Conservation (phyloP, 2,888 invertebrate species). For the Leptogaster cylindrica region DNA sequence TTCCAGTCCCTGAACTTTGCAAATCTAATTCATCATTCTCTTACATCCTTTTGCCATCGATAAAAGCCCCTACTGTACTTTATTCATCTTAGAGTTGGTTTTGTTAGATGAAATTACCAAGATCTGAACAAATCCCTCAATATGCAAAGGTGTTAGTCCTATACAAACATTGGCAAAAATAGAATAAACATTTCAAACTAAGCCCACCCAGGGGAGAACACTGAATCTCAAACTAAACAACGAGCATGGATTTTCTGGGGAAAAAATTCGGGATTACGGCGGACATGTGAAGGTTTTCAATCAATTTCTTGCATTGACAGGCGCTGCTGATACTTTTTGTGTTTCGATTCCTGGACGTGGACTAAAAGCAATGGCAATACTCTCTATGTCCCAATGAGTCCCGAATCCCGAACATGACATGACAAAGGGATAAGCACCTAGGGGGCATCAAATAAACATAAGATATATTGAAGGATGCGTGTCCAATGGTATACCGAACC, state of each 20-base stretch:
- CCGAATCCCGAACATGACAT: conserved; percentile 34
- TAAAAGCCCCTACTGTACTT: too few species aligned
- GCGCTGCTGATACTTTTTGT: conserved; percentile 21
- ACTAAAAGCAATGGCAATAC: too few species aligned
- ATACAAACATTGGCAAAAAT: conserved; percentile 7
- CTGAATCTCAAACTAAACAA: neutral
- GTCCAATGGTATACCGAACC: conserved; percentile 7
- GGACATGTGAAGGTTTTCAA: conserved; percentile 31
- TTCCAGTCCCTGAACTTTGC: too few species aligned
- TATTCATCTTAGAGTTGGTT: neutral
- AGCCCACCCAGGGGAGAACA: conserved; percentile 2
- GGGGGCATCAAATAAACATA: conserved; percentile 37
- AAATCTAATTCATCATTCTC: too few species aligned
- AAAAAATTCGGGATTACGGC: conserved; percentile 23
- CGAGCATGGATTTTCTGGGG: neutral
- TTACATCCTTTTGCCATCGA: too few species aligned
- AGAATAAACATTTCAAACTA: conserved; percentile 33
- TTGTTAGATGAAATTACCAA: neutral
- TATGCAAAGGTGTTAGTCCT: conserved; percentile 34
- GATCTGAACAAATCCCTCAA: neutral
- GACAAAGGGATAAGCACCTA: conserved; percentile 30
- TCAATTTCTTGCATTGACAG: conserved; percentile 26
- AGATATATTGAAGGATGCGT: conserved; percentile 24
- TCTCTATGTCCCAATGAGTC: conserved; percentile 18
- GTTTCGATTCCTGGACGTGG: neutral